Percentiles rank a stretch among this genome's conserved stretches.
Conservation (phyloP, 2,888 invertebrate genomes). For the Bembecia ichneumoniformis region DNA sequence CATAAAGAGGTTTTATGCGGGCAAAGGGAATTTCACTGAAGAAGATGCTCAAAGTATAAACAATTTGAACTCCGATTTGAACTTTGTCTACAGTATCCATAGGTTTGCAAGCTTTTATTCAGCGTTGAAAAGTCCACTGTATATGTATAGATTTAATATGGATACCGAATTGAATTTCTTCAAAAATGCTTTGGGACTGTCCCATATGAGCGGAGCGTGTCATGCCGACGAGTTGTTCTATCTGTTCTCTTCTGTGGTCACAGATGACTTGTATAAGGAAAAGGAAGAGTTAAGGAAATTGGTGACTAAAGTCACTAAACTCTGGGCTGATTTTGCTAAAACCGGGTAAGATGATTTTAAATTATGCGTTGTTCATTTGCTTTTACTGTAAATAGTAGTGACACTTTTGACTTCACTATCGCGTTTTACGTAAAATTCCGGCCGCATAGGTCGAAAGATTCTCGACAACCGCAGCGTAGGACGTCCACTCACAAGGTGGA, state of each 20-base stretch:
- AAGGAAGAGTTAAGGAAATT: conserved; percentile 26
- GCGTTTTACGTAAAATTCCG: too few species aligned
- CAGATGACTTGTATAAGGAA: conserved; percentile 28
- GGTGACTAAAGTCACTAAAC: conserved; percentile 31
- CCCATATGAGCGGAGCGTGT: conserved; percentile 36
- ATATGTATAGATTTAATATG: conserved; percentile 39
- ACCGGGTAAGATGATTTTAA: conserved; percentile 28
- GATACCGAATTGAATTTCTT: conserved; percentile 40
- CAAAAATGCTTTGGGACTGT: conserved; percentile 22
- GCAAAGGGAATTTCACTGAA: conserved; percentile 21
- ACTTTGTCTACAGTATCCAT: conserved; percentile 32
- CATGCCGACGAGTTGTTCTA: conserved; percentile 55
- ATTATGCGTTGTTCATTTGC: too few species aligned
- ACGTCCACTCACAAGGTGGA: too few species aligned
- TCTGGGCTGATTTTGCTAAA: conserved; percentile 59
- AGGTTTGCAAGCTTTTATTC: conserved; percentile 33
- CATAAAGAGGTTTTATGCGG: conserved; percentile 34
- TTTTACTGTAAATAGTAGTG: too few species aligned
- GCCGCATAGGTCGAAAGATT: too few species aligned
- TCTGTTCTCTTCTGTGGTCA: conserved; percentile 33
- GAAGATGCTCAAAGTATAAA: conserved; percentile 21
- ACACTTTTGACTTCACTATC: too few species aligned
- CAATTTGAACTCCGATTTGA: conserved; percentile 30
- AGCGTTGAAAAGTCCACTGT: conserved; percentile 20
- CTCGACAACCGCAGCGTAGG: too few species aligned